Evolutionary conservation across 2,888 invertebrate species (phyloP).

Genomic region (Frankliniella fusca): DNA sequence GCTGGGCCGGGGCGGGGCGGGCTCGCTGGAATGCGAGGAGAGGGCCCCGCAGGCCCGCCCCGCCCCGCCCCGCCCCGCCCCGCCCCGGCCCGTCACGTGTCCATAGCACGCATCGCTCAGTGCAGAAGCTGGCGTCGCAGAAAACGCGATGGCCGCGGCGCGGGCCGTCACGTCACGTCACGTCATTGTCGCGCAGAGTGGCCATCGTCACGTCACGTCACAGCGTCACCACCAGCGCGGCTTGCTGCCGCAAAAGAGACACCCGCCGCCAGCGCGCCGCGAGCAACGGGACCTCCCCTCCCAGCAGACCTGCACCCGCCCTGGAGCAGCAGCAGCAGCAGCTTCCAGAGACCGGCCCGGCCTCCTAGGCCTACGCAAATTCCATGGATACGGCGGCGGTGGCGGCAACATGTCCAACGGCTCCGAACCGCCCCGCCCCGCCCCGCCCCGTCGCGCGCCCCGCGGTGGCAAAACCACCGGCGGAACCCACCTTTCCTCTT

Average conservation of each 20-base stretch:
- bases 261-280: background rate
- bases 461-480: background rate
- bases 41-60: too few relatives aligned
- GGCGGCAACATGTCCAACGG: background rate
- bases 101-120: conserved; percentile 5
- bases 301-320: background rate
- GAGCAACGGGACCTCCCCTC: background rate
- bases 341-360: background rate
- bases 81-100: background rate
- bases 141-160: background rate
- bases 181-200: background rate
- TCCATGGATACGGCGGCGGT: background rate
- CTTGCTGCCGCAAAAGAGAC: background rate
- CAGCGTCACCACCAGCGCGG: background rate
- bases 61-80: too few relatives aligned
- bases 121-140: conserved; percentile 6
- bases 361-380: background rate
- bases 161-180: background rate
- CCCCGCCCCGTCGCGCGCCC: background rate
- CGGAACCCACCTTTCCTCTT: background rate
- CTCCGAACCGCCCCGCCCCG: background rate
- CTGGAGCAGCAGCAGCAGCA: background rate
- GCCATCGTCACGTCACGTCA: background rate
- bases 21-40: too few relatives aligned
- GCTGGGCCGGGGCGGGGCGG: too few relatives aligned